Evolutionary conservation across 2,113 vertebrate genomes (phyloP), one percentile per base, ranked within the genome.

Genomic region (Lycocorax pyrrhopterus): DNA sequence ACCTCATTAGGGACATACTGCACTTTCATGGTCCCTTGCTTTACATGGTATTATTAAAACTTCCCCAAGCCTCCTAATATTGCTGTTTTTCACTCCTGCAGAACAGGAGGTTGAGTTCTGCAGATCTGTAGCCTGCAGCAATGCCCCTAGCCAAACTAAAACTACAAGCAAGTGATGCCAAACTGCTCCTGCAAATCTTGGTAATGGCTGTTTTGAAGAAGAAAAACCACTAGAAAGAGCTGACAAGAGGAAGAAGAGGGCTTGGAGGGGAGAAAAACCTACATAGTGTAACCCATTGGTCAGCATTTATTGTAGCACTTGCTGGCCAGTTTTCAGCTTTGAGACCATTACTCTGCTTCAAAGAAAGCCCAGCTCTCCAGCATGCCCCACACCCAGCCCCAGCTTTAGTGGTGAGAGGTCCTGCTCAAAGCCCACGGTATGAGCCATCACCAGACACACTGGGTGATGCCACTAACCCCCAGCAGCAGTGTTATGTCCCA

Each of bases 1-100:
- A 51, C 46, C 63, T 88, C 19, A 51, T 35, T 22, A 77, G 82
- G 94, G 79, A 74, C 91, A 92, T 29, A 23, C 64, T 68, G 83
- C 73, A n/a, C 55, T 84, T 93, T 72, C 93, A 93, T 20, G 84
- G 87, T 87, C 66, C 46, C 71, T n/a, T 81, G 95, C 76, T 95
- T 92, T 68, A 66, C 8, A 23, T 16, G 10, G 29, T n/a, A 20
- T 44, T 75, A 87, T 71, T 72, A 68, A 92, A 93, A 95, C 44
- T 53, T 87, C 64, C 83, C 73, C 69, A 30, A 72, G 77, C 69
- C 49, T 95, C 69, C 66, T 53, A 20, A 68, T 17, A 58, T 7
- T 60, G 77, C 47, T 84, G 64, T 5, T 92, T 93, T 84, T 88
- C 1, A 0, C 74, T 87, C 53, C 79, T 73, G 90, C 86, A 87